phyloP scores from a whole-genome alignment of 2,797 vertebrate genomes.

The Cossypha heuglini region DNA sequence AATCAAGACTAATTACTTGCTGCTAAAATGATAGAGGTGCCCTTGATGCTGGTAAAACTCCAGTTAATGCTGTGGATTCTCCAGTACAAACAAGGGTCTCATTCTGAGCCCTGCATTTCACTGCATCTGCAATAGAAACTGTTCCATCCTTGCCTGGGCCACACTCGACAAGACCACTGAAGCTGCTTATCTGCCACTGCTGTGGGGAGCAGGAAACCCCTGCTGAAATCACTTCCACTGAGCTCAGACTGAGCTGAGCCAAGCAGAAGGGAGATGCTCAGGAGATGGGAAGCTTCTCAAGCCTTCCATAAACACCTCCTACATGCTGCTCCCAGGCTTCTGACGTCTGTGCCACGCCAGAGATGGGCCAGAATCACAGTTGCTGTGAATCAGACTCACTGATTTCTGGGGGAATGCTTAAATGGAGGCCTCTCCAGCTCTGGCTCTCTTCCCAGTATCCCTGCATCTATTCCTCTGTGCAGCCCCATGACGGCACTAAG shows the following conservation, averaged over 20 bases:
- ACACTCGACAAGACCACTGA: neutral
- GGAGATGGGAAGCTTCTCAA: neutral
- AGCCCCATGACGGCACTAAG: neutral
- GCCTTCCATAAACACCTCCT: constrained; percentile 17
- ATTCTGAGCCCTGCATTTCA: constrained; percentile 8
- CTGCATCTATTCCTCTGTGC: neutral
- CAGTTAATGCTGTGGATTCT: constrained; percentile 34
- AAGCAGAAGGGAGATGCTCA: neutral
- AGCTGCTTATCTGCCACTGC: neutral
- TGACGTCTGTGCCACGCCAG: neutral
- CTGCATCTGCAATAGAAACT: constrained; percentile 1
- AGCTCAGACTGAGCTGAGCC: constrained; percentile 4
- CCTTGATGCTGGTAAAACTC: constrained; percentile 38
- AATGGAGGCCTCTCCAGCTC: neutral
- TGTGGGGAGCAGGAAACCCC: constrained; percentile 31
- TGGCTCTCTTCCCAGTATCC: neutral
- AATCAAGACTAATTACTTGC: constrained; percentile 30
- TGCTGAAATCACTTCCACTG: constrained; percentile 55
- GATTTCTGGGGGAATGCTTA: neutral
- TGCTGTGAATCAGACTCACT: neutral
- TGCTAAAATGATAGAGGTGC: constrained; percentile 38
- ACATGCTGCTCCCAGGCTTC: neutral
- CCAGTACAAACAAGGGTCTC: constrained; percentile 31
- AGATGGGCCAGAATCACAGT: neutral
- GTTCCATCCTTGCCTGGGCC: neutral